Evolutionary conservation across 2,888 invertebrate genomes (phyloP).

Genomic region (Scaptomyza polygonia): DNA sequence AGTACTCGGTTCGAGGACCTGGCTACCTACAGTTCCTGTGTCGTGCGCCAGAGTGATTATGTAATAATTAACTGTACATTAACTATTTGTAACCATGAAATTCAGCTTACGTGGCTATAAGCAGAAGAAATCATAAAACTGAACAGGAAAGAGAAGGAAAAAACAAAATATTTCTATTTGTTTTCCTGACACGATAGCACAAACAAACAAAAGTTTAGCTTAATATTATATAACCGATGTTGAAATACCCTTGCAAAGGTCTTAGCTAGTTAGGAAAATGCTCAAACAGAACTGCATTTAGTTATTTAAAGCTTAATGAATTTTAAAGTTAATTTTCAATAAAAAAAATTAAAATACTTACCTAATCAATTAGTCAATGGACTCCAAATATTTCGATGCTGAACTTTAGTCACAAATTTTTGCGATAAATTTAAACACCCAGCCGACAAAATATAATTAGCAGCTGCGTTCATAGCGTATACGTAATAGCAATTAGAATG

Average conservation of each 20-base stretch:
- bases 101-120: constrained; percentile 38
- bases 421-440: constrained; percentile 73
- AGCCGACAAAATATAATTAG: constrained; percentile 2
- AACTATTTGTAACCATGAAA: constrained; percentile 80
- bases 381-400: constrained; percentile 35
- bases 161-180: constrained; percentile 46
- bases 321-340: too few species aligned
- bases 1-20: constrained; percentile 15
- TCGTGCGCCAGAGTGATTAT: constrained; percentile 73
- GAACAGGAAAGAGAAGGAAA: constrained; percentile 4
- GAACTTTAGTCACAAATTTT: constrained; percentile 64
- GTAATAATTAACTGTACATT: constrained; percentile 80
- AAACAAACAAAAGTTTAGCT: constrained; percentile 24
- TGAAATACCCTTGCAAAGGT: constrained; percentile 20
- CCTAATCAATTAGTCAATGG: background rate
- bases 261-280: background rate
- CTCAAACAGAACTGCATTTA: too few species aligned
- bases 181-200: constrained; percentile 50
- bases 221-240: background rate
- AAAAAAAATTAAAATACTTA: too few species aligned
- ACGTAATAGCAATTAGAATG: constrained; percentile 43
- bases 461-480: constrained; percentile 51
- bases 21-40: constrained; percentile 33
- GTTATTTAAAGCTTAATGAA: too few species aligned
- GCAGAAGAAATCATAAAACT: constrained; percentile 1